Conservation (phyloP, 2,888 invertebrate genomes). For the Hydraecia micacea region DNA sequence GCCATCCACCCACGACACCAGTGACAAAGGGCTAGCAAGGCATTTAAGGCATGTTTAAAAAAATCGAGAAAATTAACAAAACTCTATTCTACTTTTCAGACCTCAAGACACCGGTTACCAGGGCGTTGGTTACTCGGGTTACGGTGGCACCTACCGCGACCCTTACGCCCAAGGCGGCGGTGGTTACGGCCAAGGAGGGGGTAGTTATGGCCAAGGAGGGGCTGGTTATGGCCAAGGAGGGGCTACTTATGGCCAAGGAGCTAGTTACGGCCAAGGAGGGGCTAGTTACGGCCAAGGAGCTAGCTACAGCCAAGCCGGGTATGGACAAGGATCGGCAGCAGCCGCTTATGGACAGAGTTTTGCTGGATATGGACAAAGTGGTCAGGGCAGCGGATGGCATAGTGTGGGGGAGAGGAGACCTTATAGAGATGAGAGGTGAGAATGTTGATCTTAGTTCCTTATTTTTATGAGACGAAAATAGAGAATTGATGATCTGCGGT, state of each 20-base stretch:
- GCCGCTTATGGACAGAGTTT: constrained; percentile 58
- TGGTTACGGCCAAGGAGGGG: constrained; percentile 47
- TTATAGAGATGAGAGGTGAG: constrained; percentile 86
- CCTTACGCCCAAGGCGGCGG: constrained; percentile 67
- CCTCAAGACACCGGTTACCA: constrained; percentile 81
- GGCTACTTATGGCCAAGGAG: constrained; percentile 30
- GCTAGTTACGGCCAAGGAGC: constrained; percentile 28
- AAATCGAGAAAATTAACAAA: background rate
- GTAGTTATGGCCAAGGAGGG: constrained; percentile 22
- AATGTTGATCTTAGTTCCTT: background rate
- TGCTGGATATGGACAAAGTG: constrained; percentile 60
- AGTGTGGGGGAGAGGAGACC: constrained; percentile 84
- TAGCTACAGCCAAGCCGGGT: constrained; percentile 33
- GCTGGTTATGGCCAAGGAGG: constrained; percentile 30
- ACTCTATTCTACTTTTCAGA: constrained; percentile 67
- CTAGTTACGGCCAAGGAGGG: constrained; percentile 34
- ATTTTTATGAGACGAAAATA: background rate
- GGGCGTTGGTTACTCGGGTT: constrained; percentile 68
- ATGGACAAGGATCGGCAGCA: constrained; percentile 43
- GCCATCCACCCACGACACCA: background rate
- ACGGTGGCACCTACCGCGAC: constrained; percentile 62
- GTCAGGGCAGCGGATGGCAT: constrained; percentile 82
- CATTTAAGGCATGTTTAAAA: background rate
- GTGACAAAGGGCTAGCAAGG: background rate
- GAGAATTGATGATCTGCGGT: background rate